Evolutionary conservation across 2,113 vertebrate genomes (phyloP).

Genomic region (Coptodon rendalli): DNA sequence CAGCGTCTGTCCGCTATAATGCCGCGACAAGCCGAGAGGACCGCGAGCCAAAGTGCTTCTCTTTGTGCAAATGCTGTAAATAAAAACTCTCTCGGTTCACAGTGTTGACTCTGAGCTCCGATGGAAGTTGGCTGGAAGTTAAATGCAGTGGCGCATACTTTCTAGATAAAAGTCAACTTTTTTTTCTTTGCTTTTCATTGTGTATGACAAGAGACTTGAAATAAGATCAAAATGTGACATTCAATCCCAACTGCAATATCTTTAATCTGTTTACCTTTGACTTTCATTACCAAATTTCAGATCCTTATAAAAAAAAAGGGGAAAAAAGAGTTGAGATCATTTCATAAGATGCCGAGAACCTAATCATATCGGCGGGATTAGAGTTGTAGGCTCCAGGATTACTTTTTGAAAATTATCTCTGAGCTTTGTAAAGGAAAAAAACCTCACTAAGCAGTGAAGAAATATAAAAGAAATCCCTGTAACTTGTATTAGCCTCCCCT

Average conservation of each 20-base stretch:
- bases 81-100: not conserved
- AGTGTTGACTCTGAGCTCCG: not conserved
- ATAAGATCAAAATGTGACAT: constrained; percentile 11
- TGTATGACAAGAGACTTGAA: not conserved
- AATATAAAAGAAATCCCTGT: constrained; percentile 9
- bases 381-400: constrained; percentile 29
- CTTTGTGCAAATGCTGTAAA: not conserved
- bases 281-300: constrained; percentile 15
- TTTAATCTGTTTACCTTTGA: constrained; percentile 36
- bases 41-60: not conserved
- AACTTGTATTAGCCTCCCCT: not conserved
- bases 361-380: constrained; percentile 45
- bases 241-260: not conserved
- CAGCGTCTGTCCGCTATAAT: not conserved
- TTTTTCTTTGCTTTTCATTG: not conserved
- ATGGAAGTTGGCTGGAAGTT: not conserved
- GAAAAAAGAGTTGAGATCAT: not conserved
- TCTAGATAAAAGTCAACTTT: not conserved
- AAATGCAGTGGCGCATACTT: not conserved
- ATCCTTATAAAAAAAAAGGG: not conserved
- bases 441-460: not conserved
- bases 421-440: constrained; percentile 1
- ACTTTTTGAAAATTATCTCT: constrained; percentile 35
- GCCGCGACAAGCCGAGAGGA: not conserved
- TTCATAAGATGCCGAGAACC: constrained; percentile 5